Evolutionary conservation across 2,888 invertebrate species (phyloP).

Genomic region (Oscheius sp.): DNA sequence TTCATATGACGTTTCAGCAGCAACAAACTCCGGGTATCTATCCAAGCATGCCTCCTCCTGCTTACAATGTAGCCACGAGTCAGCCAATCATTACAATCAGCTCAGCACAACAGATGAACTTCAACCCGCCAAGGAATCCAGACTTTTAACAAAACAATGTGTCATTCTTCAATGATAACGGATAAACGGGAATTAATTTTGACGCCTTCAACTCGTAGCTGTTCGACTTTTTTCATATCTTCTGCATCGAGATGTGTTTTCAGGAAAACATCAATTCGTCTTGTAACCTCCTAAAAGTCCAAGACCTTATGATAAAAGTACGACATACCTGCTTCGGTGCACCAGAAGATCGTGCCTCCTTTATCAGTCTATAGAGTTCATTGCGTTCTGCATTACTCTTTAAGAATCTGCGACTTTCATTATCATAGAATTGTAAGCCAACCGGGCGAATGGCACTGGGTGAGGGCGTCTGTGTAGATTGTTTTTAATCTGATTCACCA

Average conservation of each 20-base stretch:
- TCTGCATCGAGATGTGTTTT: slow-evolving; percentile 13
- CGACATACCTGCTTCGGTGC: neutral
- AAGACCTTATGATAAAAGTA: neutral
- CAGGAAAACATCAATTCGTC: slow-evolving; percentile 12
- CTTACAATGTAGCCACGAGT: neutral
- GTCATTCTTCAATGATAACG: slow-evolving; percentile 11
- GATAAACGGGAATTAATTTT: slow-evolving; percentile 1
- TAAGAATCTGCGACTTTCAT: neutral
- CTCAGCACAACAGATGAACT: slow-evolving; percentile 10
- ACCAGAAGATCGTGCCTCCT: slow-evolving; percentile 13
- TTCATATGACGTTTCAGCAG: slow-evolving; percentile 12
- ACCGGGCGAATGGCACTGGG: slow-evolving; percentile 17
- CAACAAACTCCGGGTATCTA: slow-evolving; percentile 2
- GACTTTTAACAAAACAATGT: neutral
- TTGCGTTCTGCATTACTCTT: slow-evolving; percentile 6
- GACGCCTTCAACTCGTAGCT: slow-evolving; percentile 3
- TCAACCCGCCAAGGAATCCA: slow-evolving; percentile 18
- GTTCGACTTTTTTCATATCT: slow-evolving; percentile 14
- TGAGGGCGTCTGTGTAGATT: slow-evolving; percentile 14
- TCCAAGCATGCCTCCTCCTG: slow-evolving; percentile 12
- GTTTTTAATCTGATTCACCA: slow-evolving; percentile 4
- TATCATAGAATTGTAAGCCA: neutral
- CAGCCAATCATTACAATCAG: neutral
- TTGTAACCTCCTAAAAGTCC: slow-evolving; percentile 3
- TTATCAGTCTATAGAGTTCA: slow-evolving; percentile 16